Evolutionary conservation across 2,113 vertebrate species (phyloP).

Genomic region (Tichodroma muraria): DNA sequence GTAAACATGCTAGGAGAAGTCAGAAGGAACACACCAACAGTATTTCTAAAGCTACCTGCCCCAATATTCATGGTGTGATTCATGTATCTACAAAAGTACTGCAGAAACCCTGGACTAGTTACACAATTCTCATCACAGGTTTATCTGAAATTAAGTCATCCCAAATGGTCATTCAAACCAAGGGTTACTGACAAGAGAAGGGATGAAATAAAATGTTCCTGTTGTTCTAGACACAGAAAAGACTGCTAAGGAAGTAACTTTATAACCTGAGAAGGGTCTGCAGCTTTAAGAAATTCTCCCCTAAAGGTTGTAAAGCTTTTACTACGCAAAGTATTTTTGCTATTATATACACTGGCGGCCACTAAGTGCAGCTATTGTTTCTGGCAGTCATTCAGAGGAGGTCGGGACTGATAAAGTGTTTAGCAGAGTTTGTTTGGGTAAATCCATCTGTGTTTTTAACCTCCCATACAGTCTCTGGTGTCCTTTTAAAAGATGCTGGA

Average conservation of each 20-base stretch:
- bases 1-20: neutral
- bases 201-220: constrained; percentile 12
- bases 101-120: neutral
- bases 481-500: constrained; percentile 16
- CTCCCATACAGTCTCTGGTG: constrained; percentile 18
- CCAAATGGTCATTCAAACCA: neutral
- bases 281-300: constrained; percentile 56
- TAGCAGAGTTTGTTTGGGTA: constrained; percentile 56
- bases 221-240: constrained; percentile 3
- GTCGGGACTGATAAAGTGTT: constrained; percentile 37
- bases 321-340: constrained; percentile 62
- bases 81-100: neutral
- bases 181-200: neutral
- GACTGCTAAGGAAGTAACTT: constrained; percentile 24
- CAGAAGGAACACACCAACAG: neutral
- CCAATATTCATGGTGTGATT: neutral
- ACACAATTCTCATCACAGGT: neutral
- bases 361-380: constrained; percentile 56
- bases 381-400: constrained; percentile 45
- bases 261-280: constrained; percentile 36
- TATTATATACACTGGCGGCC: constrained; percentile 55
- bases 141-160: neutral
- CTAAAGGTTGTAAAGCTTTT: constrained; percentile 58
- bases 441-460: constrained; percentile 54
- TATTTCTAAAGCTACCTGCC: neutral